Conservation (phyloP, 2,888 invertebrate genomes). For the Zhengitettix transpicula region DNA sequence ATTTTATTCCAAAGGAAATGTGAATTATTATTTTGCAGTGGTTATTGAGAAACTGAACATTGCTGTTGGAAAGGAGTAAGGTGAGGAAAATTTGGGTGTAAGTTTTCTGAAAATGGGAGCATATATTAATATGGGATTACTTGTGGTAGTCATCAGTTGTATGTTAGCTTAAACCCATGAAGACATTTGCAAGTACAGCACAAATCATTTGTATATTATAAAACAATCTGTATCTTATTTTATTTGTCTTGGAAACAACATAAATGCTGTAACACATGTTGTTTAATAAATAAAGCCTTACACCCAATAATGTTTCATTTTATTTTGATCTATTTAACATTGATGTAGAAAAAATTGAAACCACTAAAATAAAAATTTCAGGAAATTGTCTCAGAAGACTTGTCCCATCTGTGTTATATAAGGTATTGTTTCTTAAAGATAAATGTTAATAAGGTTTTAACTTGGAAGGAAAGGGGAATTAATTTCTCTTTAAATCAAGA, state of each 20-base stretch:
- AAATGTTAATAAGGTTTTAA: too few species aligned
- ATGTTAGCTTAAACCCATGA: background rate
- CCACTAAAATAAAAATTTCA: too few species aligned
- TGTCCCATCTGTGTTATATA: too few species aligned
- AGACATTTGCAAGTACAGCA: background rate
- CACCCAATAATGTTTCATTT: conserved; percentile 5
- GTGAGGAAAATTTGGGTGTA: conserved; percentile 6
- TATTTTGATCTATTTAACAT: too few species aligned
- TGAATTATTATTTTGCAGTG: background rate
- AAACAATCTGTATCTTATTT: conserved; percentile 8
- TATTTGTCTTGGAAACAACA: conserved; percentile 9
- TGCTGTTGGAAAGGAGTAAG: conserved; percentile 1
- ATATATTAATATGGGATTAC: conserved; percentile 2
- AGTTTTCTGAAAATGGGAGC: conserved; percentile 2
- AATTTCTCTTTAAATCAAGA: too few species aligned
- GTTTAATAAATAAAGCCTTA: conserved; percentile 10
- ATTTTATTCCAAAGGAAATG: conserved; percentile 1
- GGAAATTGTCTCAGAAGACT: too few species aligned
- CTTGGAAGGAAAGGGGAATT: too few species aligned
- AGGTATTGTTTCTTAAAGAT: too few species aligned
- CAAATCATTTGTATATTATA: conserved; percentile 10
- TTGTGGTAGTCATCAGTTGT: background rate
- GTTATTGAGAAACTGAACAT: conserved; percentile 1
- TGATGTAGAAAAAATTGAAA: too few species aligned
- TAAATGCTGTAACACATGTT: conserved; percentile 9